Evolutionary conservation across 2,888 invertebrate species (phyloP), one percentile per base, ranked within the genome.

Genomic region (Hipparchia sbordonii): DNA sequence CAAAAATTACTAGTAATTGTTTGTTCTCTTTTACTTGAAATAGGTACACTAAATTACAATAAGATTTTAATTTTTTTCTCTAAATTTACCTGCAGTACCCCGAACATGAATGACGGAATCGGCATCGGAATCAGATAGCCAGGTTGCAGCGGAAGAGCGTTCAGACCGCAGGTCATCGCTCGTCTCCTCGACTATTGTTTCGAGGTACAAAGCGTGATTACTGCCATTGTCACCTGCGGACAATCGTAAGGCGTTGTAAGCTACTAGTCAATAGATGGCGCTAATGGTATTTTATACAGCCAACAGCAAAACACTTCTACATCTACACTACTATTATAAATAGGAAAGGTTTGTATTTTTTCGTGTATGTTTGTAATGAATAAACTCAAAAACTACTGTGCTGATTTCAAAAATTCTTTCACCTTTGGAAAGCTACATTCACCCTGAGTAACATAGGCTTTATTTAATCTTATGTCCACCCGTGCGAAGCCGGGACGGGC

Each of bases 171-270:
- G 91, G 84, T 98, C 97, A 91, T 98, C 97, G 79, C 97, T 97
- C 23, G 97, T 97, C 90, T 98, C 98, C 90, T 98, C 98, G 83
- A 97, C 95, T 86, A 98, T 98, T 46, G 98, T 97, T 89, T 98
- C 97, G 91, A 97, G 94, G 88, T 96, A 96, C 84, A 96, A 95
- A 80, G 95, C 95, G 82, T 95, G 95, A 82, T 90, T 92, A 86
- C 91, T 91, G 80, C 93, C 93, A 84, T 86, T 91, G 81, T 92
- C 93, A 83, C 90, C 92, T 92, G 85, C 12, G 56, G 76, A 84
- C 77, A 85, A 60, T 1, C 6, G n/a, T n/a, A 39, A 83, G 80
- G 73, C 46, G 6, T 57, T 59, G 46, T 39, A 69, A 59, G 67
- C 78, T 77, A 80, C 72, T 79, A 60, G 6, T 69, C 75, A 75